A percentile compares a stretch with the other conserved stretches of the same genome.
Conservation (phyloP, 2,113 vertebrate genomes). For the Stigmatopora argus region DNA sequence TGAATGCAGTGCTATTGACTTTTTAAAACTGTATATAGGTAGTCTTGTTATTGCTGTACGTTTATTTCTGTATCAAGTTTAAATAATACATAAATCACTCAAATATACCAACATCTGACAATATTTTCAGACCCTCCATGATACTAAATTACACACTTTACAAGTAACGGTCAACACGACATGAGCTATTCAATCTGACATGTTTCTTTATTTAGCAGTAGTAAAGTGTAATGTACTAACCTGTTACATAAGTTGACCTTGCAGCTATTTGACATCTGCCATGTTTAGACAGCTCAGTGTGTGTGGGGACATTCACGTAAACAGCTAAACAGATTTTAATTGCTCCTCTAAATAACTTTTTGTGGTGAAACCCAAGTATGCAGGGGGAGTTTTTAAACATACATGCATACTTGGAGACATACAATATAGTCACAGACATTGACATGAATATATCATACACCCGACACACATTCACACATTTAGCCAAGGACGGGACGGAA, state of each 20-base stretch:
- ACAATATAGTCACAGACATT: conserved; percentile 21
- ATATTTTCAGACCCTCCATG: background rate
- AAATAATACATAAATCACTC: background rate
- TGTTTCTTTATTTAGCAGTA: conserved; percentile 28
- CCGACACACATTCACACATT: conserved; percentile 41
- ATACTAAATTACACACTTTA: background rate
- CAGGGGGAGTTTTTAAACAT: conserved; percentile 45
- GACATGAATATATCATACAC: conserved; percentile 34
- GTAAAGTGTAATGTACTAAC: conserved; percentile 34
- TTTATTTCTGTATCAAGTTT: background rate
- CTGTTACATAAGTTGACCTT: conserved; percentile 42
- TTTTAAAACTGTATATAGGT: too few relatives aligned
- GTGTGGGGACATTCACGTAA: conserved; percentile 44
- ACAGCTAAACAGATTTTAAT: conserved; percentile 68
- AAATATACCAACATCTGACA: background rate
- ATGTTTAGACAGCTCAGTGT: conserved; percentile 51
- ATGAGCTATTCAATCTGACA: conserved; percentile 17
- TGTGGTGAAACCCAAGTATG: conserved; percentile 57
- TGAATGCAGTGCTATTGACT: too few relatives aligned
- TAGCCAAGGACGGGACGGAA: conserved; percentile 27
- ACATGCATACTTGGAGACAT: conserved; percentile 29
- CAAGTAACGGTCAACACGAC: background rate
- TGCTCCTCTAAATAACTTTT: conserved; percentile 62
- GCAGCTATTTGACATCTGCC: conserved; percentile 49
- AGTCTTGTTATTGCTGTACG: background rate